phyloP scores from a whole-genome alignment of 2,888 invertebrate genomes.

The Baccha elongata region DNA sequence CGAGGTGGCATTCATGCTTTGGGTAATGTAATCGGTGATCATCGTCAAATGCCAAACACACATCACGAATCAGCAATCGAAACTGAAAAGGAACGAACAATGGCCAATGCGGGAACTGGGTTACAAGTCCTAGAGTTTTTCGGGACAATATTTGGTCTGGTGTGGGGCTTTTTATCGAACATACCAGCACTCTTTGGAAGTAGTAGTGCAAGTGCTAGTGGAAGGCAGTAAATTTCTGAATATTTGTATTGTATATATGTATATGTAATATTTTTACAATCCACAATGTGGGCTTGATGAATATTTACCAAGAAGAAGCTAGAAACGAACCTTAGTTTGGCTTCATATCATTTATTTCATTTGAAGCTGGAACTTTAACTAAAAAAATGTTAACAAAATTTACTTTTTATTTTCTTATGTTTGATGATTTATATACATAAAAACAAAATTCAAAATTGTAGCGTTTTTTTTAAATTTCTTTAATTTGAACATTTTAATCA shows the following conservation, averaged over 20 bases:
- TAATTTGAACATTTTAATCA: no score
- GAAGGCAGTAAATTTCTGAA: slow-evolving; percentile 27
- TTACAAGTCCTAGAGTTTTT: no score
- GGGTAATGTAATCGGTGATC: slow-evolving; percentile 25
- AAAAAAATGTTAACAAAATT: slow-evolving; percentile 5
- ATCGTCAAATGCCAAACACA: slow-evolving; percentile 18
- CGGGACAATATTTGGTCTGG: slow-evolving; percentile 77
- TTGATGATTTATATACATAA: slow-evolving; percentile 11
- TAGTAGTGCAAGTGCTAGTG: slow-evolving; percentile 78
- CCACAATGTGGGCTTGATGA: slow-evolving; percentile 15
- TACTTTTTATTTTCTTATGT: not conserved
- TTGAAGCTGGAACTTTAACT: slow-evolving; percentile 32
- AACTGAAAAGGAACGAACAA: slow-evolving; percentile 76
- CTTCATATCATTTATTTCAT: slow-evolving; percentile 8
- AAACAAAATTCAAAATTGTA: no score
- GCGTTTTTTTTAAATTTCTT: no score
- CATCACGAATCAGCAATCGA: slow-evolving; percentile 74
- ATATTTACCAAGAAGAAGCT: not conserved
- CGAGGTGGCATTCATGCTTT: slow-evolving; percentile 70
- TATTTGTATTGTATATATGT: no score
- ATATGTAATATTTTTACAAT: no score
- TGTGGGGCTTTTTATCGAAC: slow-evolving; percentile 78
- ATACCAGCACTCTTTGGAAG: slow-evolving; percentile 79
- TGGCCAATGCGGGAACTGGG: slow-evolving; percentile 78
- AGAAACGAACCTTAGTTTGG: not conserved